phyloP scores from a whole-genome alignment of 2,888 invertebrate genomes.

The Nomada goodeniana region DNA sequence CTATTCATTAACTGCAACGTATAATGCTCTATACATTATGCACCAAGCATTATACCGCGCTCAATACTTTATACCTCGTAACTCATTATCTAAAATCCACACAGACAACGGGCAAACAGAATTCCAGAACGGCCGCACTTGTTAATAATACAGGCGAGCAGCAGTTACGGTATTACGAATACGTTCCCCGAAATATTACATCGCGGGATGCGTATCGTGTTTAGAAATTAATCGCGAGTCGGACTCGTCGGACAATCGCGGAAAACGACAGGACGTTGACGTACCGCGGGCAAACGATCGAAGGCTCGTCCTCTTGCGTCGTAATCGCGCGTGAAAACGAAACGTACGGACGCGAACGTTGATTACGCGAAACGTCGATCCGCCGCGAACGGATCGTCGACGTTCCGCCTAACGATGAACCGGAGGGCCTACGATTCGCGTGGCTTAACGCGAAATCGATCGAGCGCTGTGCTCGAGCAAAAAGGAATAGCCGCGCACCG shows the following conservation, averaged over 20 bases:
- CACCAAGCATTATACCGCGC: neutral
- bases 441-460: conserved; percentile 59
- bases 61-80: neutral
- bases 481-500: conserved; percentile 37
- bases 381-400: conserved; percentile 54
- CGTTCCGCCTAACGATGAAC: conserved; percentile 27
- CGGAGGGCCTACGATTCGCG: conserved; percentile 9
- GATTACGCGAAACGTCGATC: conserved; percentile 37
- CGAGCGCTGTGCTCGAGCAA: conserved; percentile 16
- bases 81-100: neutral
- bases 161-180: neutral
- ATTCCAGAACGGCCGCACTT: neutral
- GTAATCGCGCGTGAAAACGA: conserved; percentile 50
- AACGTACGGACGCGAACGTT: conserved; percentile 22
- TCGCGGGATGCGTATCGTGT: no score
- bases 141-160: neutral
- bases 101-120: neutral
- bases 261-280: conserved; percentile 21
- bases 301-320: conserved; percentile 29
- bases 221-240: no score
- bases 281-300: conserved; percentile 7
- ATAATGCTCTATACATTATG: conserved; percentile 8
- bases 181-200: no score
- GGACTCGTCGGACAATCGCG: neutral
- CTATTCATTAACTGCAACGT: neutral